A percentile compares a stretch with the other conserved stretches of the same genome.
phyloP scores from a whole-genome alignment of 2,797 vertebrate species.

The Echiichthys vipera region DNA sequence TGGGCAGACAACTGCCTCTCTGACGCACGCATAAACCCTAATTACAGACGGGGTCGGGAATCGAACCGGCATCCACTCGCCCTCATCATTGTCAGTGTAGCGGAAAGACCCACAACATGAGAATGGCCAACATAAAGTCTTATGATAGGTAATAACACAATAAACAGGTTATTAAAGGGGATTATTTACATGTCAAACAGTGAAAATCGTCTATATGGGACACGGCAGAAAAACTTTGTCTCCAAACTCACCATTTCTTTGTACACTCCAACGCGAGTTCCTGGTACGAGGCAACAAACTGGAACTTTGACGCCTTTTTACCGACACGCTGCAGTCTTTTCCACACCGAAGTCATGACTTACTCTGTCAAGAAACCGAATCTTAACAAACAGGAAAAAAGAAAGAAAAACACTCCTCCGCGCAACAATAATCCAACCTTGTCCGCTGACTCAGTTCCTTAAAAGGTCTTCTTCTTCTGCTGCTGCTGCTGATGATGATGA shows the following conservation, averaged over 20 bases:
- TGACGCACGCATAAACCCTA: background rate
- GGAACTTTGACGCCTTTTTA: slow-evolving; percentile 93
- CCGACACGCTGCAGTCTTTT: slow-evolving; percentile 93
- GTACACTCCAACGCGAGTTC: slow-evolving; percentile 91
- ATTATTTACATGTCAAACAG: background rate
- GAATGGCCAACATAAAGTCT: background rate
- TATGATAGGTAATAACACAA: slow-evolving; percentile 11
- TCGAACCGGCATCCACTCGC: slow-evolving; percentile 49
- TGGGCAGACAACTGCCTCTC: background rate
- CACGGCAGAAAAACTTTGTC: background rate
- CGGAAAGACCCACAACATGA: slow-evolving; percentile 39
- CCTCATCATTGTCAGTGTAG: slow-evolving; percentile 15
- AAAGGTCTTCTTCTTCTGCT: slow-evolving; percentile 32
- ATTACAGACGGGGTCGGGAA: slow-evolving; percentile 9
- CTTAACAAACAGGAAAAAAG: background rate
- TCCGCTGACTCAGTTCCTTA: slow-evolving; percentile 34
- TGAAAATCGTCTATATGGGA: background rate
- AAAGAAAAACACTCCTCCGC: background rate
- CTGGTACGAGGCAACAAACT: slow-evolving; percentile 93
- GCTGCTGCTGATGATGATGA: slow-evolving; percentile 4
- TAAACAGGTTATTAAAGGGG: accelerated
- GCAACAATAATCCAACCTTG: slow-evolving; percentile 26
- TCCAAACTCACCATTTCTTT: slow-evolving; percentile 91
- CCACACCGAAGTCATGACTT: slow-evolving; percentile 93
- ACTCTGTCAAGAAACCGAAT: background rate